Percentiles rank a stretch among this genome's conserved stretches.
These are phyloP conservation scores for Amazona guildingii DNA, from an alignment of 2,113 vertebrate species.

Conservation along the genomic window DNA sequence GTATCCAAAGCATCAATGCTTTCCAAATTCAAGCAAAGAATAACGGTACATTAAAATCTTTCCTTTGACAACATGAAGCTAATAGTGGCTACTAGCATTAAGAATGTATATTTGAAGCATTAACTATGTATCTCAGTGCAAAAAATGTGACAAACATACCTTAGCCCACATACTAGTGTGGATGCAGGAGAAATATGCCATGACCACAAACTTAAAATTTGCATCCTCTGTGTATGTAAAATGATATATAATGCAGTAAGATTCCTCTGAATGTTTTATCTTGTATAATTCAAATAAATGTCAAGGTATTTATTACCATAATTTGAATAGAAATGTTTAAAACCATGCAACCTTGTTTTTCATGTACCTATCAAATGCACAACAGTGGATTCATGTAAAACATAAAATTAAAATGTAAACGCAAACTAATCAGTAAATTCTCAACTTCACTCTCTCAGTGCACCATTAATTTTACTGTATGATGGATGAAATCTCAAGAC, in stretches of 20 bases:
- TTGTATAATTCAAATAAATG: not conserved
- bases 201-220: not conserved
- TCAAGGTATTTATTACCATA: not conserved
- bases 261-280: not conserved
- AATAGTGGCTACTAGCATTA: not conserved
- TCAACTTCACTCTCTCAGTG: not conserved
- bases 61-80: not conserved
- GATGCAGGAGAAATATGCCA: not conserved
- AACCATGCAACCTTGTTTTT: not conserved
- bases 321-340: not conserved
- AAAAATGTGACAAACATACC: not conserved
- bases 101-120: not conserved
- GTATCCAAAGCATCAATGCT: not conserved
- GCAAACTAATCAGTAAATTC: not conserved
- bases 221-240: not conserved
- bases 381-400: not conserved
- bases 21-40: not conserved
- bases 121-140: not conserved
- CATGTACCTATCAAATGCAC: not conserved
- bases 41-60: not conserved
- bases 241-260: not conserved
- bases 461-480: not conserved
- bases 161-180: not conserved
- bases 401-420: not conserved
- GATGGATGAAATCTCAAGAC: not conserved